Conservation (phyloP, 2,797 vertebrate species). For the Aulostomus chinensis region DNA sequence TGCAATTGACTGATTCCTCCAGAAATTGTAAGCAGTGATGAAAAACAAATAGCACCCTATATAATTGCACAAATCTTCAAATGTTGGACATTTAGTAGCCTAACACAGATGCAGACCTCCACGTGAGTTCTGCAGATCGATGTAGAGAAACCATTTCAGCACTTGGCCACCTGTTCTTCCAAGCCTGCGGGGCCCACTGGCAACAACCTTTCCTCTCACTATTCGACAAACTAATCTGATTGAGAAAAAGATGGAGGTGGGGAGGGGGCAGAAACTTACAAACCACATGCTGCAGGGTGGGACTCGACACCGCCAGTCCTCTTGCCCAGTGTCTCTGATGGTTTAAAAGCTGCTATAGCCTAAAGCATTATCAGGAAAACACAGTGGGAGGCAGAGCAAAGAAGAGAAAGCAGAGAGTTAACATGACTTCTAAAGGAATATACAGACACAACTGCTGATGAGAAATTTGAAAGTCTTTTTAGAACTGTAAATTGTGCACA, state of each 20-base stretch:
- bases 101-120: constrained; percentile 11
- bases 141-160: constrained; percentile 50
- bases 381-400: constrained; percentile 40
- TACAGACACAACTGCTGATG: constrained; percentile 13
- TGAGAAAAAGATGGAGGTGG: constrained; percentile 59
- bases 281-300: constrained; percentile 73
- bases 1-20: no score
- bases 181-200: constrained; percentile 62
- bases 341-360: constrained; percentile 60
- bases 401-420: constrained; percentile 16
- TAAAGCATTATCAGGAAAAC: constrained; percentile 53
- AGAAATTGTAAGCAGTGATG: no score
- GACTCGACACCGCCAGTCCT: constrained; percentile 64
- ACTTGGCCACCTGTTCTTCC: constrained; percentile 69
- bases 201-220: constrained; percentile 71
- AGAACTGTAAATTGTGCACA: constrained; percentile 1
- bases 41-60: no score
- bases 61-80: background rate
- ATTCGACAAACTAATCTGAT: constrained; percentile 74
- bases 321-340: constrained; percentile 59
- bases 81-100: constrained; percentile 6
- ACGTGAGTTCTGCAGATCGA: constrained; percentile 28
- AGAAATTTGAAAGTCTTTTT: background rate
- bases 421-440: constrained; percentile 13
- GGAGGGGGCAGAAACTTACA: constrained; percentile 50